phyloP scores from a whole-genome alignment of 2,797 vertebrate genomes.

The Crenichthys baileyi region DNA sequence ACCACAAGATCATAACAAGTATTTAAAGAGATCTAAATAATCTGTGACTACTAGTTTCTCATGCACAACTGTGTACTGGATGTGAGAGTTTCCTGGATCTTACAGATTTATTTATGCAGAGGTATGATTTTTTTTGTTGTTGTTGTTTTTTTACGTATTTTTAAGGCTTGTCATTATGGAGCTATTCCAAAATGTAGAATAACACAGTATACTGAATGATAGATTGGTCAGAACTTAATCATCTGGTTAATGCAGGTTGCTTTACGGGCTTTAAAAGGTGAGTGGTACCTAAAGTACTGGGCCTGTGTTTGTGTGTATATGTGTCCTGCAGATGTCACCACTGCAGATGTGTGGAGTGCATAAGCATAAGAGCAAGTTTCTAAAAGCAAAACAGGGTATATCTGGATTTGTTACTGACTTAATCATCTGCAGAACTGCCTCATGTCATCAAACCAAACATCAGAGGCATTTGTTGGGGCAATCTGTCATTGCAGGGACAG shows the following conservation, averaged over 20 bases:
- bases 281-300: not conserved
- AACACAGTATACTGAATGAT: no score
- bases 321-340: not conserved
- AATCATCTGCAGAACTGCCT: constrained; percentile 56
- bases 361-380: constrained; percentile 8
- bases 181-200: no score
- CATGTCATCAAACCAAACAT: constrained; percentile 43
- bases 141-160: no score
- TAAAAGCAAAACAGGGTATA: constrained; percentile 19
- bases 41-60: no score
- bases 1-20: no score
- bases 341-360: not conserved
- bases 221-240: no score
- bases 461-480: constrained; percentile 56
- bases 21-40: no score
- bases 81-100: no score
- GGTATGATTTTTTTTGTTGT: no score
- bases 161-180: no score
- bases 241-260: not conserved
- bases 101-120: no score
- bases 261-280: not conserved
- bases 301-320: constrained; percentile 3
- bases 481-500: constrained; percentile 67
- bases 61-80: no score
- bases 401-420: constrained; percentile 50